Conservation (phyloP, 23 tunicate genomes). For the Oikopleura dioica region DNA sequence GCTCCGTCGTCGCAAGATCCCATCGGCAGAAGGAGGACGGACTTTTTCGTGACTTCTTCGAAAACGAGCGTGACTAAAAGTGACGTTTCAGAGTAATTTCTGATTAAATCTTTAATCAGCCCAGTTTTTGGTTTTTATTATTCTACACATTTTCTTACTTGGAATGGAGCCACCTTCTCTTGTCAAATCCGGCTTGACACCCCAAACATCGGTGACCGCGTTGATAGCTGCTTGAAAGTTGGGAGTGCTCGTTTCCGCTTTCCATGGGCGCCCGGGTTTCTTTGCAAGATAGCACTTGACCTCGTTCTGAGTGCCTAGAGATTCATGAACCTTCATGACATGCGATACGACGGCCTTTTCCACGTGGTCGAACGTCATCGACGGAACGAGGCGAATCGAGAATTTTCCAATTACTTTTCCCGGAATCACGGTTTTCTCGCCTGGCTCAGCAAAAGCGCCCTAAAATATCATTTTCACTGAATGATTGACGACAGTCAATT, state of each 20-base stretch:
- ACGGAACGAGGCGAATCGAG: constrained; percentile 79
- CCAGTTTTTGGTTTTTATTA: no score
- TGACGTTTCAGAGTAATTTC: no score
- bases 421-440: constrained; percentile 94
- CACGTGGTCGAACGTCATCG: constrained; percentile 22
- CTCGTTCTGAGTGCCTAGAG: constrained; percentile 32
- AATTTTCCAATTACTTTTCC: constrained; percentile 90
- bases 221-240: constrained; percentile 67
- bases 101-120: no score
- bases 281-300: constrained; percentile 23
- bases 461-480: no score
- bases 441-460: constrained; percentile 30
- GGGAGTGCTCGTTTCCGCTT: constrained; percentile 50
- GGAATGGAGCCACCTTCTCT: constrained; percentile 98
- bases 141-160: no score
- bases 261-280: constrained; percentile 96
- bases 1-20: constrained; percentile 11
- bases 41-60: neutral
- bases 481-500: no score
- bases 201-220: constrained; percentile 41
- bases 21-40: neutral
- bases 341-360: constrained; percentile 41
- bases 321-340: constrained; percentile 6
- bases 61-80: constrained; percentile 7
- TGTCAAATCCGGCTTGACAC: constrained; percentile 74